phyloP scores from a whole-genome alignment of 1,140 invertebrate species.

The Zeugodacus cucurbitae region DNA sequence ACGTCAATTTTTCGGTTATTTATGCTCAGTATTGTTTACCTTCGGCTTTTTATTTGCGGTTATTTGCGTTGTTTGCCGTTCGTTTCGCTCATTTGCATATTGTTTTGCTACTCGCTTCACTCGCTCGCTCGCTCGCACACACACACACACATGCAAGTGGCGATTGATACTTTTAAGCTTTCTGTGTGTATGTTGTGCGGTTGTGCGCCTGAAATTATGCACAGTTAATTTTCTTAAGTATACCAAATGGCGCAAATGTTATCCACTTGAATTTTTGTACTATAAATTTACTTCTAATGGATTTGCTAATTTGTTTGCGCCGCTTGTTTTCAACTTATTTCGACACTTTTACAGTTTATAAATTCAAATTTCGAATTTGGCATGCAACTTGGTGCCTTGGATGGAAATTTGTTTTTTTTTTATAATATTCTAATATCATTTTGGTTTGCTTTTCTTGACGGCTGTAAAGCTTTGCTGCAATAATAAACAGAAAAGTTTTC shows the following conservation, averaged over 20 bases:
- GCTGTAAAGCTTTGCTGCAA: not conserved
- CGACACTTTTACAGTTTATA: not conserved
- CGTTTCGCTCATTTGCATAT: conserved; percentile 31
- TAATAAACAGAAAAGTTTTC: no score
- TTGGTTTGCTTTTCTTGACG: not conserved
- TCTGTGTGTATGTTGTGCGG: not conserved
- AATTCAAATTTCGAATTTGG: not conserved
- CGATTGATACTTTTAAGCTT: not conserved
- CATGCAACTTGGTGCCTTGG: not conserved
- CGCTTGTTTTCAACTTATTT: not conserved
- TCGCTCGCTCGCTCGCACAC: not conserved
- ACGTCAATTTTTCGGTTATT: not conserved
- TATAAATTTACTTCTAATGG: not conserved
- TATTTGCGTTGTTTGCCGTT: conserved; percentile 13
- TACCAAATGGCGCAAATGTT: not conserved
- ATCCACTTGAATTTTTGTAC: not conserved
- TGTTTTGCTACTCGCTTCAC: not conserved
- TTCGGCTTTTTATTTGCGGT: conserved; percentile 1
- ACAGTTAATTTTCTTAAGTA: conserved; percentile 26
- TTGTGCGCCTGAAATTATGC: conserved; percentile 14
- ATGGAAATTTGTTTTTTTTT: no score
- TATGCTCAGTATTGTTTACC: not conserved
- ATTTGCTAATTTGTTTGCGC: conserved; percentile 24
- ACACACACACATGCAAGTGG: not conserved
- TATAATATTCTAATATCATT: not conserved